Evolutionary conservation across 2,797 vertebrate genomes (phyloP), one percentile per base, ranked within the genome.

Genomic region (Sebastes itinus): DNA sequence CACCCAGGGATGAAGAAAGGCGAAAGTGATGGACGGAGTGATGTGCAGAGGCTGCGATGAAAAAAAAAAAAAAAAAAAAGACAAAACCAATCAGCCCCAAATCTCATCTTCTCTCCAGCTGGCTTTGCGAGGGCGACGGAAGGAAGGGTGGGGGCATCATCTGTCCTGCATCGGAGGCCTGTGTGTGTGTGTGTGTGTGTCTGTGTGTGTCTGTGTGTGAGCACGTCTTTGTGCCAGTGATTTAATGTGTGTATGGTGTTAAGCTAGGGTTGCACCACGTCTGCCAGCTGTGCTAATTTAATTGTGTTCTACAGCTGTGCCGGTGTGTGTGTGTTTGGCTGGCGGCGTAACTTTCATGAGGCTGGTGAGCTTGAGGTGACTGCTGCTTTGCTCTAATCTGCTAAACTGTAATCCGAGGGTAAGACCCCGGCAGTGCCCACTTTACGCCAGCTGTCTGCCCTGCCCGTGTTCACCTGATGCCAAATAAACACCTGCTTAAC

Each of bases 21-120:
- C 8, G 16, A 64, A 59, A 61, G 75, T 22, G 30, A 46, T 3
- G 72, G 72, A 74, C 27, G 72, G 59, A 85, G 69, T n/a, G 81
- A 77, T 38, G 78, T 28, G 38, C 73, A 72, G 55, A 74, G 80
- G 81, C 68, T 60, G 52, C 7, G 27, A 77, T 35, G 62, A 12
- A 18, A 49, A 14, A 75, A 89, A 35, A 35, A 35, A 82, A 88
- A 87, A 16, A 75, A 89, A 84, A 90, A 87, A 84, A 83, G 79
- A 89, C 87, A 76, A 81, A 93, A 90, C 70, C 89, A 87, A 91
- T 93, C 90, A 87, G 77, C 54, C 81, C 82, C 74, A 87, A 91
- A 94, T 92, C 92, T 92, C 91, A 92, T 94, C 87, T 91, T 91
- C 87, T 80, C 72, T 89, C 85, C 91, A 92, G 91, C 91, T 92